Base-by-base conservation (phyloP, 92 coral and sea anemone genomes). In the Porites divaricata region DNA sequence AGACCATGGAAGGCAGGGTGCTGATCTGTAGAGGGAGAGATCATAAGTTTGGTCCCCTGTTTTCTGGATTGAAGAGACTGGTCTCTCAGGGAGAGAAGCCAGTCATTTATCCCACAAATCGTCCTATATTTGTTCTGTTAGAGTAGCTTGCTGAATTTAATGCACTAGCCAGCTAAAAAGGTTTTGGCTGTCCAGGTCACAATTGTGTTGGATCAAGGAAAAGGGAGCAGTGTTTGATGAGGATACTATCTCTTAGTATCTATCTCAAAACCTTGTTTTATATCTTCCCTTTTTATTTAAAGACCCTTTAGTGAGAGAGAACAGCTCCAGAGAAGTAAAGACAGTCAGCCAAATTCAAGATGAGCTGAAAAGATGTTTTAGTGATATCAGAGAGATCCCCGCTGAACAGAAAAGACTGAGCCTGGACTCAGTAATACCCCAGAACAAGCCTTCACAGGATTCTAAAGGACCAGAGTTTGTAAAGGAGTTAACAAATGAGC, bases 261-360 rank as follows among this genome's bases (percentile, higher is more conserved):
- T 68, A 68, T 25, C 50, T 41, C 4, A 19, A 2, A n/a, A 50
- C 25, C 28, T 9, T 21, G 1, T 28, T 6, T 19, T 17, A 1
- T 71, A 15, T 72, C 16, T 19, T 6, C 3, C 12, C 12, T 23
- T 17, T 49, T 73, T 25, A 10, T 51, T 12, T 7, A 20, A 23
- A 73, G 62, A 62, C 12, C 52, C 63, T 23, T 8, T 35, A 14
- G 21, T 62, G 53, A 73, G 63, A 21, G 58, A 26, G 41, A 9
- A 73, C 19, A 52, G 11, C 22, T 11, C 41, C 11, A 49, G 72
- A 2, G 79, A 59, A 61, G 16, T 81, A 22, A 81, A 67, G 73
- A 79, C 83, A 52, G 73, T 79, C 8, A 51, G 51, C 8, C 62
- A 82, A 41, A 82, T 82, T 45, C 86, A 82, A 72, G 65, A 72